phyloP scores from a whole-genome alignment of 1,140 invertebrate genomes.

The Calephelis nemesis region DNA sequence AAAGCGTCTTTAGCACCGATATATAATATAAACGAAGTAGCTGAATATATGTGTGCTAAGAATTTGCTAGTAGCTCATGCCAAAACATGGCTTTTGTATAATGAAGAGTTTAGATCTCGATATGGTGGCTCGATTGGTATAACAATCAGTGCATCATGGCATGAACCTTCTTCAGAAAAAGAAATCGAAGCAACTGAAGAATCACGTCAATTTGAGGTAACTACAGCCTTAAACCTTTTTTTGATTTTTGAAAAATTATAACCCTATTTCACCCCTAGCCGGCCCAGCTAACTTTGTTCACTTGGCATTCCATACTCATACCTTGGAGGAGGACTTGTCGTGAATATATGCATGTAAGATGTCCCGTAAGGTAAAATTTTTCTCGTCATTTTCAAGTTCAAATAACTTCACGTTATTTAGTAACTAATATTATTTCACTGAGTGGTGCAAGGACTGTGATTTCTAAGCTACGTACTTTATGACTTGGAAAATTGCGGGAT shows the following conservation, averaged over 20 bases:
- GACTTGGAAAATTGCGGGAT: no score
- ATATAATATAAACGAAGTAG: slow-evolving; percentile 71
- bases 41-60: slow-evolving; percentile 69
- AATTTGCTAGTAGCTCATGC: no score
- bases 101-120: slow-evolving; percentile 46
- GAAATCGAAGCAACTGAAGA: slow-evolving; percentile 74
- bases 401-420: not conserved
- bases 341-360: no score
- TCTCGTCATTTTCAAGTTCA: no score
- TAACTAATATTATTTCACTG: not conserved
- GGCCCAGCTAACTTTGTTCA: no score
- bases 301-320: no score
- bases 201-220: slow-evolving; percentile 67
- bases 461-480: no score
- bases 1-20: slow-evolving; percentile 68
- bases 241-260: not conserved
- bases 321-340: no score
- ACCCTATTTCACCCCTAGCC: not conserved
- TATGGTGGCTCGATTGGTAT: slow-evolving; percentile 77
- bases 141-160: slow-evolving; percentile 70
- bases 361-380: no score
- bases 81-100: slow-evolving; percentile 77
- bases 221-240: not conserved
- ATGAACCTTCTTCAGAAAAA: slow-evolving; percentile 66
- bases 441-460: no score